Conservation (phyloP, 2,888 invertebrate genomes). For the Arge pagana region DNA sequence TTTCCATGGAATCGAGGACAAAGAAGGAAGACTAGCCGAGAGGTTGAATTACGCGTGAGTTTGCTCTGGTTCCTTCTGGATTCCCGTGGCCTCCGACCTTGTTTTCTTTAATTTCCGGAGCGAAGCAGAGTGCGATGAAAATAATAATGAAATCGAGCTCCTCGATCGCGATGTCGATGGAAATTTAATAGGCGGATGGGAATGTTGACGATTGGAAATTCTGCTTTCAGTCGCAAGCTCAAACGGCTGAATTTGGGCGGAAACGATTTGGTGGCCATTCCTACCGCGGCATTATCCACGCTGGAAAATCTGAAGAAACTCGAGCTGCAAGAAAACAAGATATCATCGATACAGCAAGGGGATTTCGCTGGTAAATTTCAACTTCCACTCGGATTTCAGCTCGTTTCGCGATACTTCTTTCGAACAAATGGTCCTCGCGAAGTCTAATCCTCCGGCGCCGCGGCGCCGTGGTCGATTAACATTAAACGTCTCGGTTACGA, state of each 20-base stretch:
- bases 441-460: too few relatives aligned
- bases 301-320: slow-evolving; percentile 82
- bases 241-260: slow-evolving; percentile 85
- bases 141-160: not conserved
- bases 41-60: too few relatives aligned
- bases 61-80: too few relatives aligned
- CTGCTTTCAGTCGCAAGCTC: slow-evolving; percentile 67
- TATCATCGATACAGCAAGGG: slow-evolving; percentile 76
- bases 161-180: not conserved
- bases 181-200: not conserved
- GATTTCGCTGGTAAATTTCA: slow-evolving; percentile 78
- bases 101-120: not conserved
- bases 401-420: too few relatives aligned
- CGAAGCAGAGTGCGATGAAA: not conserved
- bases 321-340: slow-evolving; percentile 86
- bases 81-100: too few relatives aligned
- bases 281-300: slow-evolving; percentile 79
- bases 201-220: slow-evolving; percentile 23
- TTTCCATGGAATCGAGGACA: too few relatives aligned
- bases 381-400: too few relatives aligned
- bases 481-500: too few relatives aligned
- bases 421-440: too few relatives aligned
- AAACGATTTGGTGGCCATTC: slow-evolving; percentile 77
- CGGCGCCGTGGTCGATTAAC: too few relatives aligned
- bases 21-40: too few relatives aligned